Evolutionary conservation across 2,113 vertebrate genomes (phyloP), one percentile per base, ranked within the genome.

Genomic region (Eonycteris spelaea): DNA sequence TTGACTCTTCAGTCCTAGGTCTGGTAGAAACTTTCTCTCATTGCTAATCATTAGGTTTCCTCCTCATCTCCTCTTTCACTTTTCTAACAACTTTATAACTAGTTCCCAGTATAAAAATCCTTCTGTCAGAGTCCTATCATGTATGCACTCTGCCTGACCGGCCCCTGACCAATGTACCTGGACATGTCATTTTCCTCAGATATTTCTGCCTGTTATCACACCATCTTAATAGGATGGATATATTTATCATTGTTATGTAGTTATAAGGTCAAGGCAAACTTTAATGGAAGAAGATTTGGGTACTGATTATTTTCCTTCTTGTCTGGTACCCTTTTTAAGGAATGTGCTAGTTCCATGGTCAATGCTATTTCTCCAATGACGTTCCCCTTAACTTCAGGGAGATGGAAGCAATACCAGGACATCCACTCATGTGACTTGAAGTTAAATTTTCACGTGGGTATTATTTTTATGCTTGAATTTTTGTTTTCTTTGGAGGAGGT

Each of bases 131-230:
- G 33, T 51, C 14, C 59, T 75, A 2, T 5, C 38, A 38, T 33
- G 19, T 19, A 9, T 33, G 10, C 18, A 5, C 12, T 85, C 59
- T 33, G 3, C 48, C 28, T 43, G 9, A 10, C 71, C 51, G 11
- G n/a, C 12, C 13, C 26, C 28, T 79, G 83, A 71, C 0, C 0
- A 0, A 30, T 40, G 2, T 33, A 11, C 12, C 59, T 57, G 30
- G 45, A 28, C 6, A 16, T 40, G 21, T 8, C 33, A 10, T 85
- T 59, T 51, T 61, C 48, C 28, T 26, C 33, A n/a, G 11, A 6
- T 63, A 38, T 84, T 79, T 65, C 63, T 93, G 4, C n/a, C 21
- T 22, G 5, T 48, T 30, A 57, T 16, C 16, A 28, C 1, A 12
- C 22, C 33, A 22, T 70, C 61, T 77, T 45, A 45, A 18, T 21